Evolutionary conservation across 1,140 invertebrate species (phyloP), one percentile per base, ranked within the genome.

Genomic region (Zaprionus camerounensis): DNA sequence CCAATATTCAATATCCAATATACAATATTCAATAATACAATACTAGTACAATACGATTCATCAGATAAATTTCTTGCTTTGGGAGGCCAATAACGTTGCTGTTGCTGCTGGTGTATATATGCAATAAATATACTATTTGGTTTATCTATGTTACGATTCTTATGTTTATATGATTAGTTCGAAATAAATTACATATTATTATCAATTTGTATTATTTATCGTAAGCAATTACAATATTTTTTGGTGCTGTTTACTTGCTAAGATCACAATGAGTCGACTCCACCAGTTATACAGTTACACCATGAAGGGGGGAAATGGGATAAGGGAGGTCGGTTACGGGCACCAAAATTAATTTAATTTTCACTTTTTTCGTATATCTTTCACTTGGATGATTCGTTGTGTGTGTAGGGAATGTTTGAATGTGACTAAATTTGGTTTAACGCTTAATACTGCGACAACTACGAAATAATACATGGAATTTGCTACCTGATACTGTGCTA

Each of bases 381-480:
- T 51, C 49, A 9, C 13, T 57, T 26, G 5, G 26, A 34, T 28
- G n/a, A 46, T 44, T 44, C 38, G 59, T 62, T 62, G 67, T 62
- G 22, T 56, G 22, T 63, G n/a, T 26, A 20, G 62, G 57, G 68
- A 66, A 61, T 76, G 61, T 38, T 38, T 62, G 57, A 49, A 31
- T 72, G 55, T 58, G 55, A 75, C 62, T 46, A 46, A 78, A 78
- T 85, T 88, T 87, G 83, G 84, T 90, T 69, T 80, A 90, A 90
- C 76, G 84, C 84, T 88, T 87, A 87, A 87, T 87, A 87, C 84
- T 87, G 85, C 56, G 12, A 76, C 61, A 78, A 85, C 64, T 53
- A 75, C 22, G 22, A 71, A 68, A 67, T 31, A 58, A 71, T 55
- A 73, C 46, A 70, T 55, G 66, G 58, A 81, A 65, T 74, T 56